Evolutionary conservation across 2,888 invertebrate species (phyloP).

Genomic region (Stenoptilia bipunctidactyla): DNA sequence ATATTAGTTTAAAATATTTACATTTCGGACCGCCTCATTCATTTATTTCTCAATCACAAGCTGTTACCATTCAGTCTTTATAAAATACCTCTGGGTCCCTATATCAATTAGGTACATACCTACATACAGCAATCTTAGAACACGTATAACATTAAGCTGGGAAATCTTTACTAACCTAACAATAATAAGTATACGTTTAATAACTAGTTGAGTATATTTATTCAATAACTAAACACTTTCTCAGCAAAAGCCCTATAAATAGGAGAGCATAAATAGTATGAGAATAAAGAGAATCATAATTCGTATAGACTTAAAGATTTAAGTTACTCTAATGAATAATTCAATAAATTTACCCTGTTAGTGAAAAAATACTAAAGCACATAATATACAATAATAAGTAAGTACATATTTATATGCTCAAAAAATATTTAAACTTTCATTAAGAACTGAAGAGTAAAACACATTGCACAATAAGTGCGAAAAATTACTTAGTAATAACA

Average conservation of each 20-base stretch:
- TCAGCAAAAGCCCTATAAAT: too few species aligned
- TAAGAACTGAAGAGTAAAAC: slow-evolving; percentile 42
- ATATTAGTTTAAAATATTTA: background rate
- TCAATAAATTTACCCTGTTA: slow-evolving; percentile 51
- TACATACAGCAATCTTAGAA: too few species aligned
- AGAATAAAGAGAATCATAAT: too few species aligned
- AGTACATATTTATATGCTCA: background rate
- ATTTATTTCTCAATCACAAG: slow-evolving; percentile 52
- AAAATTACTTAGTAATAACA: slow-evolving; percentile 12
- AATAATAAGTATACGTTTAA: slow-evolving; percentile 2
- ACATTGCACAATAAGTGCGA: slow-evolving; percentile 53
- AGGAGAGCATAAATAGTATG: too few species aligned
- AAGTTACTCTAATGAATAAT: background rate
- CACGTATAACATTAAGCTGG: too few species aligned
- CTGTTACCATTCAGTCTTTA: slow-evolving; percentile 62
- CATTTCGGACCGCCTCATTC: slow-evolving; percentile 31
- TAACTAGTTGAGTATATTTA: too few species aligned
- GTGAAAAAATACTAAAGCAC: slow-evolving; percentile 40
- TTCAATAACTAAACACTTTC: too few species aligned
- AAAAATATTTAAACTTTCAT: slow-evolving; percentile 24
- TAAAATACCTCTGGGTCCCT: too few species aligned
- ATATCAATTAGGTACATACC: too few species aligned
- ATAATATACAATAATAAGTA: slow-evolving; percentile 3
- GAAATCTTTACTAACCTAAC: too few species aligned
- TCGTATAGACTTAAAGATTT: background rate